phyloP scores from a whole-genome alignment of 2,797 vertebrate species.

The Pipistrellus pygmaeus region DNA sequence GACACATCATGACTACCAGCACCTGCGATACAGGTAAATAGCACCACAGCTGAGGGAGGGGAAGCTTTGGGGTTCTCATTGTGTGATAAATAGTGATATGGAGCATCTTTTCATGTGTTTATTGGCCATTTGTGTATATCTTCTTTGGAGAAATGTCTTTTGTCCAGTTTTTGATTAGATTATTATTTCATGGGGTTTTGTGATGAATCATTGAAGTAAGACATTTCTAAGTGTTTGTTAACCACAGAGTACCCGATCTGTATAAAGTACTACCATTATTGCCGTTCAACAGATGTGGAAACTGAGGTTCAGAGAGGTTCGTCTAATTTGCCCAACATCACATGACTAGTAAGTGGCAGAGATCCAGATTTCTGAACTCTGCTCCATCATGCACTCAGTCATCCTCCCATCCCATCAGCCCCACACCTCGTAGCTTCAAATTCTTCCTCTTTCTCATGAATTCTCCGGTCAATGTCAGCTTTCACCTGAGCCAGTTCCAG shows the following conservation, averaged over 20 bases:
- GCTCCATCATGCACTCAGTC: not conserved
- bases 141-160: conserved; percentile 13
- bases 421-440: conserved; percentile 88
- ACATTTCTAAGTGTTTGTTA: not conserved
- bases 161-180: not conserved
- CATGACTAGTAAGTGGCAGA: not conserved
- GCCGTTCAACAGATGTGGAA: not conserved
- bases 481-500: conserved; percentile 90
- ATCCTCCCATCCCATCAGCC: not conserved
- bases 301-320: not conserved
- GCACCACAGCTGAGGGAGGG: accelerated
- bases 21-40: not conserved
- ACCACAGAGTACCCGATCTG: not conserved
- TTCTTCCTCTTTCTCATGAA: conserved; percentile 90
- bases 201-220: not conserved
- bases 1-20: not conserved
- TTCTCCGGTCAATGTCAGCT: conserved; percentile 88
- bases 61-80: not conserved
- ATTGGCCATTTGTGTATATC: not conserved
- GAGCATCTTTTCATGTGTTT: not conserved
- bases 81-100: not conserved
- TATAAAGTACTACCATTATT: not conserved
- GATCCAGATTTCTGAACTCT: not conserved
- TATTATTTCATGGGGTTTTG: not conserved
- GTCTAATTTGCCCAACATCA: not conserved